Evolutionary conservation across 2,888 invertebrate species (phyloP), one percentile per base, ranked within the genome.

Genomic region (Drosophila monieri): DNA sequence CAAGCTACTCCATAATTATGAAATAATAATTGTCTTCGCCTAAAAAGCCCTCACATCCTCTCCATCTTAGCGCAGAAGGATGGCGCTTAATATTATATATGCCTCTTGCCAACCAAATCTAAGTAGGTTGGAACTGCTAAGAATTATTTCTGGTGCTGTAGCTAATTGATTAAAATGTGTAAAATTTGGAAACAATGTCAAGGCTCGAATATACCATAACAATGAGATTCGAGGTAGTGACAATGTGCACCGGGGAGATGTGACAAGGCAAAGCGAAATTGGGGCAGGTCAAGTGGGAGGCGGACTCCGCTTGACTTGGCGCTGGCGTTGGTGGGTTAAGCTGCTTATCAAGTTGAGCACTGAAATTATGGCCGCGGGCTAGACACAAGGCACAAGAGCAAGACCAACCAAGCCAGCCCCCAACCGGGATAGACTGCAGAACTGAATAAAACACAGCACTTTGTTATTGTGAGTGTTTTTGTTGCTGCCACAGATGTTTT

Each of bases 281-380:
- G 30, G 46, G 43, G 18, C 58, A 73, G 83, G 76, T 77, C 78
- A 78, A 78, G 70, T 76, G 77, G 60, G 54, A 68, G 39, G 21
- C 37, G 32, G 60, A 66, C 73, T 80, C 68, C 68, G 74, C 47
- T 44, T 55, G 55, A 49, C 53, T 47, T 55, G 72, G 48, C 55
- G 60, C 48, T 59, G 73, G 58, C 64, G 65, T 37, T 72, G 65
- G 65, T 77, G 79, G 86, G 86, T 86, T 84, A 84, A 84, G 87
- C 87, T 84, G 87, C 84, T 84, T 86, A 86, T 81, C 84, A 86
- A 85, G 77, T 81, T 86, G 86, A 81, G 86, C 85, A 86, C 84
- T 81, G 81, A 86, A 85, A 85, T 85, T 85, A 85, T 85, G 87
- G 84, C 84, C 84, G 87, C 81, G 78, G 79, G 84, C 85, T 78